Percentiles rank a stretch among this genome's conserved stretches.
phyloP scores from a whole-genome alignment of 2,888 invertebrate species.

The Hoplodrina blanda region DNA sequence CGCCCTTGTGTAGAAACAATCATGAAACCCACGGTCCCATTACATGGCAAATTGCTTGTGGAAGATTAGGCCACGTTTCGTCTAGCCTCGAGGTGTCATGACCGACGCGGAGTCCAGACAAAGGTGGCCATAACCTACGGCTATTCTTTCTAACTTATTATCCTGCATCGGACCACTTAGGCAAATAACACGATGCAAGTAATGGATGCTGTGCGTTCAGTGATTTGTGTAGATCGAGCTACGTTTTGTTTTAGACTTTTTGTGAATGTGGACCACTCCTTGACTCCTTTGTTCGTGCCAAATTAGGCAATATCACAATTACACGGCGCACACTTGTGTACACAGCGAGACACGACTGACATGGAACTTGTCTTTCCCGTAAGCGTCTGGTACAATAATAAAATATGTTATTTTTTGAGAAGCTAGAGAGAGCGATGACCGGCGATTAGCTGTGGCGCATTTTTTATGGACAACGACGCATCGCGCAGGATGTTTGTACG shows the following conservation, averaged over 20 bases:
- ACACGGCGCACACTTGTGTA: conserved; percentile 79
- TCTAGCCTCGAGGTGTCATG: conserved; percentile 77
- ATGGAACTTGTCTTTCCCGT: conserved; percentile 80
- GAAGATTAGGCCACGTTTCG: conserved; percentile 74
- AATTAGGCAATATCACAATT: conserved; percentile 81
- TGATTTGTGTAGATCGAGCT: conserved; percentile 64
- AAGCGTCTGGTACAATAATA: conserved; percentile 71
- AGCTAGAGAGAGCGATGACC: conserved; percentile 85
- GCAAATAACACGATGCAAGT: conserved; percentile 78
- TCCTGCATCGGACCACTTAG: conserved; percentile 75
- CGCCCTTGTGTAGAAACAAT: conserved; percentile 44
- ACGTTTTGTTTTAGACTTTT: conserved; percentile 53
- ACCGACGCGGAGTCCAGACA: conserved; percentile 71
- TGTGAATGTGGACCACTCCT: conserved; percentile 55
- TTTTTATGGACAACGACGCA: conserved; percentile 76
- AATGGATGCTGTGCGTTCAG: conserved; percentile 71
- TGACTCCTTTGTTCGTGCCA: conserved; percentile 66
- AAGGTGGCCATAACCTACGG: conserved; percentile 72
- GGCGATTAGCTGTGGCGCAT: conserved; percentile 83
- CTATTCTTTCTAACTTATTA: conserved; percentile 78
- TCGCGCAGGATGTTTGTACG: conserved; percentile 84
- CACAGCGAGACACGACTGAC: conserved; percentile 73
- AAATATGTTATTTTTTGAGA: conserved; percentile 75
- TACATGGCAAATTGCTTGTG: conserved; percentile 69
- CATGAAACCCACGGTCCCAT: conserved; percentile 56